Conservation (phyloP, 2,113 vertebrate species). For the Actenoides lindsayi region DNA sequence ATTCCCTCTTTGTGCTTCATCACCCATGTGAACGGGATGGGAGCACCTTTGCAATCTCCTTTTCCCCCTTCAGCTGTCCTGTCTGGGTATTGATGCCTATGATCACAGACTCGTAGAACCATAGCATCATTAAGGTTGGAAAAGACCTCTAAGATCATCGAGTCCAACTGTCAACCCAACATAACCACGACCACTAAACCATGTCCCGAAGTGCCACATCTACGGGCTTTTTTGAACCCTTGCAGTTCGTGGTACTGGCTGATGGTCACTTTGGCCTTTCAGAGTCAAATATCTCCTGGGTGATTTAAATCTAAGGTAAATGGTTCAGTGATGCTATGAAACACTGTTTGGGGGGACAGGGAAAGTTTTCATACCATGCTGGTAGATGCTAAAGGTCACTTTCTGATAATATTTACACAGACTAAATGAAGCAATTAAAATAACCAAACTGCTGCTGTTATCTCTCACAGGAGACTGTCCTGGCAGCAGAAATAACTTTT, state of each 20-base stretch:
- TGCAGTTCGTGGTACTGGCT: accelerated
- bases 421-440: not conserved
- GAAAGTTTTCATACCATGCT: not conserved
- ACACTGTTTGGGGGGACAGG: not conserved
- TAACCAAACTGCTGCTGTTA: not conserved
- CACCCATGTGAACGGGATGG: accelerated
- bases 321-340: not conserved
- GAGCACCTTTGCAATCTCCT: not conserved
- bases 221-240: no score
- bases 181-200: no score
- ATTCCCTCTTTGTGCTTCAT: not conserved
- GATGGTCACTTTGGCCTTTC: not conserved
- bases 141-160: no score
- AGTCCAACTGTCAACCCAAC: no score
- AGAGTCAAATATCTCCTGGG: not conserved
- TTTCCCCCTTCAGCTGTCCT: not conserved
- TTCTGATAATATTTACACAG: not conserved
- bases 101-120: no score
- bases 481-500: not conserved
- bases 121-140: no score
- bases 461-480: not conserved
- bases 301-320: not conserved
- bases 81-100: not conserved
- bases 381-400: not conserved
- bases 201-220: no score